Conservation (phyloP, 2,113 vertebrate species). For the Heterochromis multidens region DNA sequence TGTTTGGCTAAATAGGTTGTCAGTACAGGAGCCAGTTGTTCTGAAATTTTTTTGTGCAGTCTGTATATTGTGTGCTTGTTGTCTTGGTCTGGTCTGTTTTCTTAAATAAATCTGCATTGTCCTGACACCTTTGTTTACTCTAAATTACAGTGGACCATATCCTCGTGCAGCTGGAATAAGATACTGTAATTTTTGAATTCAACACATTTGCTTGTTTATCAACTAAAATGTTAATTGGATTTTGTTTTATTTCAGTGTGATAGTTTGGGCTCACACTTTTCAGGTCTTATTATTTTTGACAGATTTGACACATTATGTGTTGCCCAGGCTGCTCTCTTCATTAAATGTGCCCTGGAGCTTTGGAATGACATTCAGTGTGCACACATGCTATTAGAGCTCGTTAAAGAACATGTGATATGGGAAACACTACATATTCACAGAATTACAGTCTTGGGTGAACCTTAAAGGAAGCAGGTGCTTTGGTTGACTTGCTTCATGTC, state of each 20-base stretch:
- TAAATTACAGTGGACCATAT: neutral
- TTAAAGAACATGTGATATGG: slow-evolving; percentile 64
- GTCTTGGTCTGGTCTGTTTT: neutral
- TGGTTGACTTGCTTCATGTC: neutral
- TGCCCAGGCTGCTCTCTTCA: slow-evolving; percentile 37
- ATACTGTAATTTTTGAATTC: neutral
- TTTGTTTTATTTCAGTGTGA: neutral
- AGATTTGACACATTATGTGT: slow-evolving; percentile 58
- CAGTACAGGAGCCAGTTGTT: neutral
- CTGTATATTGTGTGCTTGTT: neutral
- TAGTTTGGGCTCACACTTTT: slow-evolving; percentile 1
- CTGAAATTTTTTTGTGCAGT: neutral
- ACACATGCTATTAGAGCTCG: slow-evolving; percentile 60
- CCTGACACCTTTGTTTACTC: neutral
- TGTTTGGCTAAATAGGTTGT: slow-evolving; percentile 8
- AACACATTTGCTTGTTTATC: neutral
- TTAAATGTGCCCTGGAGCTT: slow-evolving; percentile 51
- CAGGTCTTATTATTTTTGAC: slow-evolving; percentile 33
- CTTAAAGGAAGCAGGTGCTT: slow-evolving; percentile 5
- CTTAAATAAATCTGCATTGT: neutral
- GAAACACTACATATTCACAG: slow-evolving; percentile 48
- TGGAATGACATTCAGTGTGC: slow-evolving; percentile 52
- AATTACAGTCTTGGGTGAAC: slow-evolving; percentile 50
- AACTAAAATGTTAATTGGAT: neutral
- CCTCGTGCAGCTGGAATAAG: neutral